Base-by-base conservation (phyloP, 2,888 invertebrate species). In the Orchesellides sinensis region DNA sequence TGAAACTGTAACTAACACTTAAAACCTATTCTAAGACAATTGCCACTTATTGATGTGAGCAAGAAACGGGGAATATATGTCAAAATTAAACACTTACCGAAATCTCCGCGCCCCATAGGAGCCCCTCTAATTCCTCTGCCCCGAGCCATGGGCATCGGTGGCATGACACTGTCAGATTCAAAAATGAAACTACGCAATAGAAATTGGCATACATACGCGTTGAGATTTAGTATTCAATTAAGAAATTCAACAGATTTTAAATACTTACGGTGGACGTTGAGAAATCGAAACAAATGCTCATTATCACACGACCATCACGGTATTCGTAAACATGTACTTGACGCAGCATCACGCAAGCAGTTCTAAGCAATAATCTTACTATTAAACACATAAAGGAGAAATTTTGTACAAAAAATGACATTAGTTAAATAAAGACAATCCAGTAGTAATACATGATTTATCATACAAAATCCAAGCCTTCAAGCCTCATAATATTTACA, bases 291-390 rank as follows among this genome's bases (percentile, higher is more conserved):
- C n/a, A n/a, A n/a, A n/a, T n/a, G n/a, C n/a, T 96, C 91, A 96
- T 96, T 94, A 96, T 95, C 96, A 97, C 96, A 90, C 97, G 93
- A 89, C 96, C 93, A 90, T 97, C 97, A 87, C 97, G 92, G 79
- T n/a, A n/a, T n/a, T n/a, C n/a, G n/a, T n/a, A n/a, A n/a, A n/a
- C n/a, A n/a, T n/a, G n/a, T n/a, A n/a, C n/a, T n/a, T n/a, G n/a
- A n/a, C n/a, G n/a, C n/a, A n/a, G n/a, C n/a, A n/a, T n/a, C n/a
- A n/a, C n/a, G n/a, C n/a, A n/a, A n/a, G n/a, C n/a, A n/a, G n/a
- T n/a, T n/a, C n/a, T n/a, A n/a, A n/a, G n/a, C n/a, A n/a, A n/a
- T n/a, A n/a, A n/a, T n/a, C n/a, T n/a, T n/a, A n/a, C n/a, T n/a
- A n/a, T n/a, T n/a, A n/a, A n/a, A n/a, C n/a, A n/a, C n/a, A n/a